Conservation (phyloP, 1,140 invertebrate genomes). For the Leptoteleia sp. region DNA sequence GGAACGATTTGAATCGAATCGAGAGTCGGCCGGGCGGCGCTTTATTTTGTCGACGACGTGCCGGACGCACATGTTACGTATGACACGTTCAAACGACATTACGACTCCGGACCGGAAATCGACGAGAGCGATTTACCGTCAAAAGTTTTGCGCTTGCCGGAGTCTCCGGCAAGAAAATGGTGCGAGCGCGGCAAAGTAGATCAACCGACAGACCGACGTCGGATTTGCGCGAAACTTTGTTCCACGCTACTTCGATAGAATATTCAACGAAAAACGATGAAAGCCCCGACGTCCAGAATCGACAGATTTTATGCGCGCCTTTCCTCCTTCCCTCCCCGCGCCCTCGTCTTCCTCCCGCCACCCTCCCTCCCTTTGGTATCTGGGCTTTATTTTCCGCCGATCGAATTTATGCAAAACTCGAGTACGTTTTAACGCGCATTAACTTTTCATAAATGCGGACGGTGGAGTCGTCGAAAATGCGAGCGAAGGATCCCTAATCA, state of each 20-base stretch:
- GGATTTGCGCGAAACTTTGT: constrained; percentile 73
- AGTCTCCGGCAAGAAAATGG: constrained; percentile 45
- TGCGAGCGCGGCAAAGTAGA: constrained; percentile 55
- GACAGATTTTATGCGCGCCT: constrained; percentile 42
- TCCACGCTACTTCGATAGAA: constrained; percentile 70
- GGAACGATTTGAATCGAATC: constrained; percentile 22
- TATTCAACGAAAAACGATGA: constrained; percentile 75
- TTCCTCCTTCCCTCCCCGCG: not conserved
- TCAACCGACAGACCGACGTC: constrained; percentile 68
- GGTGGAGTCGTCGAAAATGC: too few relatives aligned
- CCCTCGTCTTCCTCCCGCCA: not conserved
- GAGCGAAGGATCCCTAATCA: too few relatives aligned
- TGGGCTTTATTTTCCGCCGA: constrained; percentile 27
- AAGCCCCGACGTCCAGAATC: constrained; percentile 70
- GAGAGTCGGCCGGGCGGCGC: constrained; percentile 1
- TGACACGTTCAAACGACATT: constrained; percentile 56
- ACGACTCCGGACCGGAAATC: constrained; percentile 63
- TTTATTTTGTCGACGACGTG: constrained; percentile 49
- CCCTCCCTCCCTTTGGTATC: not conserved
- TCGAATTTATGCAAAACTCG: constrained; percentile 34
- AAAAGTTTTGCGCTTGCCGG: constrained; percentile 51
- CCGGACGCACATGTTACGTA: constrained; percentile 57
- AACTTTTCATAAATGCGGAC: too few relatives aligned
- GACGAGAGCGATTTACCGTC: constrained; percentile 60
- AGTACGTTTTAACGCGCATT: constrained; percentile 10